Evolutionary conservation across 2,797 vertebrate genomes (phyloP), one percentile per base, ranked within the genome.

Genomic region (Galaxias olidus): DNA sequence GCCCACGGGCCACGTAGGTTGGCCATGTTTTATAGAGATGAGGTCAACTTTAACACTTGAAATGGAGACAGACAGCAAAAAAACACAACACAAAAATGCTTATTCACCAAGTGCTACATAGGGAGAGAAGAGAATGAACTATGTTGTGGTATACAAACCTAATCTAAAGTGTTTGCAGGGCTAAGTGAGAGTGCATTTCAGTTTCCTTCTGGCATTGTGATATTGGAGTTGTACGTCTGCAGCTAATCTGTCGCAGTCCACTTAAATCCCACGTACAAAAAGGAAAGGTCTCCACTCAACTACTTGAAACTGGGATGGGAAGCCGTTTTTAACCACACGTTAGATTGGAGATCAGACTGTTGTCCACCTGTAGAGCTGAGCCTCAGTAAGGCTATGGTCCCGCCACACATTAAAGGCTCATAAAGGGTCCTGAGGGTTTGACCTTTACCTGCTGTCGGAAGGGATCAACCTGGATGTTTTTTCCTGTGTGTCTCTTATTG

Each of bases 41-140:
- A 71, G 59, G 76, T 83, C 62, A 49, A 69, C 58, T 77, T 83
- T 73, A 82, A 80, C 79, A 86, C 87, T 87, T 89, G 86, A 89
- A 88, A 82, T 65, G 58, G 73, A 63, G 42, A 73, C 59, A 9
- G 40, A 79, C 47, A 60, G 76, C 77, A 73, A 65, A 72, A 76
- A 77, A 63, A 82, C 59, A 77, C 63, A 76, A 78, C 77, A 66
- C 70, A 73, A 74, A 74, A 86, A 88, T 69, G 71, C 74, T 85
- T 80, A 77, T 77, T 89, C 89, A 90, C 85, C 75, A 91, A 91
- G 91, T 91, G 89, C 89, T 87, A 64, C 56, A 59, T 52, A 67
- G 74, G 49, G 59, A 59, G 59, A 61, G 68, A 75, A 55, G 56
- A 60, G 63, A 72, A 74, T 68, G 64, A 63, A 48, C 52, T 19